These are phyloP conservation scores for Cepaea nemoralis DNA, from an alignment of 1,140 invertebrate species.

Conservation along the genomic window DNA sequence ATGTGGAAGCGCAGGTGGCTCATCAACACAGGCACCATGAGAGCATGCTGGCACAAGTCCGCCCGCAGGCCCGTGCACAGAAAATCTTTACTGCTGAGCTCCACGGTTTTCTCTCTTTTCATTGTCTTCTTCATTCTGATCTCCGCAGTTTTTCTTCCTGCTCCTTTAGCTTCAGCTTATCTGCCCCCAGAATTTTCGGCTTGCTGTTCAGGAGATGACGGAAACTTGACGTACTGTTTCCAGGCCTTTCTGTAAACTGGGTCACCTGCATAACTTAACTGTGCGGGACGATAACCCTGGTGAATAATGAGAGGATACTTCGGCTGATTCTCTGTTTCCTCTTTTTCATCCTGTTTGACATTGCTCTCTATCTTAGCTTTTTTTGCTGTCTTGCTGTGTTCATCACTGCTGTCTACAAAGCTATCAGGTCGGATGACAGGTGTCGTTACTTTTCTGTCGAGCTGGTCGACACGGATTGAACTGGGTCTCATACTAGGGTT, in stretches of 20 bases:
- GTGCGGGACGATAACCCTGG: slow-evolving; percentile 86
- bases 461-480: slow-evolving; percentile 92
- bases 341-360: background rate
- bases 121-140: slow-evolving; percentile 86
- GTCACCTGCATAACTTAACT: slow-evolving; percentile 95
- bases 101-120: slow-evolving; percentile 95
- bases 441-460: slow-evolving; percentile 81
- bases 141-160: slow-evolving; percentile 92
- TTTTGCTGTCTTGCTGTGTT: background rate
- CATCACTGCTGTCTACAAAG: slow-evolving; percentile 5
- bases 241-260: slow-evolving; percentile 96
- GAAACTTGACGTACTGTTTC: slow-evolving; percentile 93
- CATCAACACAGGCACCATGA: slow-evolving; percentile 93
- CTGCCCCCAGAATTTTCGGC: slow-evolving; percentile 89
- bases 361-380: background rate
- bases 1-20: slow-evolving; percentile 95
- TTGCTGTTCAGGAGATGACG: slow-evolving; percentile 95
- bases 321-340: background rate
- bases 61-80: slow-evolving; percentile 94
- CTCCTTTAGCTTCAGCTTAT: slow-evolving; percentile 88
- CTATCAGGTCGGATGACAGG: background rate
- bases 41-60: slow-evolving; percentile 95
- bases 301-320: slow-evolving; percentile 33
- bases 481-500: slow-evolving; percentile 92
- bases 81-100: slow-evolving; percentile 89